Evolutionary conservation across 2,797 vertebrate genomes (phyloP).

Genomic region (Nasua narica): DNA sequence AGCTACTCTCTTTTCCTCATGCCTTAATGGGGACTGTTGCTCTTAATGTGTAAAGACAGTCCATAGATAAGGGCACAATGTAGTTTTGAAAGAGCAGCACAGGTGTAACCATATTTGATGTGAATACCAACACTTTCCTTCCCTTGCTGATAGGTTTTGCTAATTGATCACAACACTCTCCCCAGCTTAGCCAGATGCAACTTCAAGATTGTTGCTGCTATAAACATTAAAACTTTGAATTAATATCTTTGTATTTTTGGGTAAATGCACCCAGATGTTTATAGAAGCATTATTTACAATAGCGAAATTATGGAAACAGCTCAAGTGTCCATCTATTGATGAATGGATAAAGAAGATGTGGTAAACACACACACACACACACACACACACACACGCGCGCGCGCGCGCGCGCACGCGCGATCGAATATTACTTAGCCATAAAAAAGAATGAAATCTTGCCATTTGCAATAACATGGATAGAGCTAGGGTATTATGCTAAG

Average conservation of each 20-base stretch:
- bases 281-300: background rate
- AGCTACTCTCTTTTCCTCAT: background rate
- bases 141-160: background rate
- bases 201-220: background rate
- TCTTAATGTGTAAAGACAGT: background rate
- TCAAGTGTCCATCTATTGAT: background rate
- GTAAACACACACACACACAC: too few relatives aligned
- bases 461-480: background rate
- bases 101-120: background rate
- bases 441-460: background rate
- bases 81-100: background rate
- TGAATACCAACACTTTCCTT: background rate
- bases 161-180: background rate
- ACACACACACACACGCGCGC: too few relatives aligned
- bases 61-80: background rate
- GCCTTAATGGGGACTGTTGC: background rate
- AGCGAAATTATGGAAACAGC: background rate
- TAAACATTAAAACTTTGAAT: background rate
- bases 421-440: background rate
- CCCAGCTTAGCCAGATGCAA: background rate
- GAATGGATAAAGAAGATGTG: background rate
- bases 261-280: background rate
- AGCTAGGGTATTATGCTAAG: background rate
- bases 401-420: too few relatives aligned
- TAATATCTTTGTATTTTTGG: background rate